A percentile compares a stretch with the other conserved stretches of the same genome.
Evolutionary conservation across 2,797 vertebrate genomes (phyloP).

Genomic region (Sebastes melanostomus): DNA sequence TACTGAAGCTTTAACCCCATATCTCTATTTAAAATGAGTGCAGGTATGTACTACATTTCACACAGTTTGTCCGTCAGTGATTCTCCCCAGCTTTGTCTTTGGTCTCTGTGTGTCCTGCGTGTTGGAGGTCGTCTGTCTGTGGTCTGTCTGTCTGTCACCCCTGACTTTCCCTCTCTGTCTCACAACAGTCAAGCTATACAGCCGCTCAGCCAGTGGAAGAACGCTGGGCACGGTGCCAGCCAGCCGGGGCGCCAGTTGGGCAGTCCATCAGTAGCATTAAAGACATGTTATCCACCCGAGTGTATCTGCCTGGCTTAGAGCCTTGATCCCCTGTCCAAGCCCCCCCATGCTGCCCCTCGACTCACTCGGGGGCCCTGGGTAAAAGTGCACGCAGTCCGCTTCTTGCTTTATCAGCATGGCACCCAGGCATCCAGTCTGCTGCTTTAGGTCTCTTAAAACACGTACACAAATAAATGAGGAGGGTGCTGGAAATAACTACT

Average conservation of each 20-base stretch:
- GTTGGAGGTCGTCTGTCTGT: neutral
- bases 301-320: slow-evolving; percentile 68
- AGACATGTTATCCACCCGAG: slow-evolving; percentile 73
- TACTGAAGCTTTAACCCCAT: neutral
- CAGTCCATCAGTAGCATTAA: slow-evolving; percentile 74
- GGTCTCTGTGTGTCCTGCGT: slow-evolving; percentile 8
- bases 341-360: slow-evolving; percentile 42
- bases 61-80: slow-evolving; percentile 1
- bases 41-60: neutral
- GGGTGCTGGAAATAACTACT: slow-evolving; percentile 70
- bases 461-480: slow-evolving; percentile 70
- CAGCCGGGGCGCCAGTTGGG: slow-evolving; percentile 72
- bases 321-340: slow-evolving; percentile 64
- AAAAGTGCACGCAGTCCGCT: slow-evolving; percentile 48
- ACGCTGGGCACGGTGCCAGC: slow-evolving; percentile 62
- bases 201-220: slow-evolving; percentile 62
- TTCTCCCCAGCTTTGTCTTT: slow-evolving; percentile 24
- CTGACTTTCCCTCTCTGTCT: slow-evolving; percentile 52
- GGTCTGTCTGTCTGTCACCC: slow-evolving; percentile 39
- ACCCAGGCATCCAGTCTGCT: slow-evolving; percentile 53
- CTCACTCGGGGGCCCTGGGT: slow-evolving; percentile 42
- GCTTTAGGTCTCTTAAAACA: slow-evolving; percentile 69
- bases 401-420: slow-evolving; percentile 73
- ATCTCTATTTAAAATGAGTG: neutral
- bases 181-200: slow-evolving; percentile 47